phyloP scores from a whole-genome alignment of 2,797 vertebrate genomes.

The Harpagifer antarcticus region DNA sequence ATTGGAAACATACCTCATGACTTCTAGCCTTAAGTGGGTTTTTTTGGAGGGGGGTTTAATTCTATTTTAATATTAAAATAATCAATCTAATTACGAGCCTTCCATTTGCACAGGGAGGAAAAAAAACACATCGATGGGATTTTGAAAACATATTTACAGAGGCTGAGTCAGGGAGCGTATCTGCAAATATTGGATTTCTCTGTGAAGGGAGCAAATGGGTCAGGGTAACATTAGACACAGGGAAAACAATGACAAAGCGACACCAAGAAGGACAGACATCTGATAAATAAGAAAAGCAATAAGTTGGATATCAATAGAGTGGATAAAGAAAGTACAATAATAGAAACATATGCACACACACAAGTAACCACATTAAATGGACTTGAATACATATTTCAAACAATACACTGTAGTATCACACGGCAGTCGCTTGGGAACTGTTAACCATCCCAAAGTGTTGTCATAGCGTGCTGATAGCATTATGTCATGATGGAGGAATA shows the following conservation, averaged over 20 bases:
- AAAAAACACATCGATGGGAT: conserved; percentile 73
- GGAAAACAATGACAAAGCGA: conserved; percentile 69
- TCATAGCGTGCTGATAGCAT: conserved; percentile 10
- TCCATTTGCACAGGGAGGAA: conserved; percentile 65
- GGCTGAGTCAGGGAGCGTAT: conserved; percentile 73
- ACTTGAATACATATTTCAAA: conserved; percentile 29
- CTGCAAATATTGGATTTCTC: conserved; percentile 80
- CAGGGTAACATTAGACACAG: conserved; percentile 72
- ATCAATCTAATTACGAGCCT: conserved; percentile 80
- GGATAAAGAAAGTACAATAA: conserved; percentile 54
- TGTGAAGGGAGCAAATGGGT: conserved; percentile 77
- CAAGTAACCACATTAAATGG: conserved; percentile 14
- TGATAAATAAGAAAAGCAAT: conserved; percentile 70
- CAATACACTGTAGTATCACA: conserved; percentile 9
- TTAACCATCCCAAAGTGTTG: conserved; percentile 10
- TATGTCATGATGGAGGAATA: conserved; percentile 25
- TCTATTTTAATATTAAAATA: conserved; percentile 77
- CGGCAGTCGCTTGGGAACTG: conserved; percentile 8
- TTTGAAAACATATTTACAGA: conserved; percentile 80
- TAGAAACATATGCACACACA: conserved; percentile 21
- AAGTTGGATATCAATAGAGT: conserved; percentile 64
- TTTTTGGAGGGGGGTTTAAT: conserved; percentile 59
- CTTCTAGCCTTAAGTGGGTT: conserved; percentile 55
- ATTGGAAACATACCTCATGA: conserved; percentile 63
- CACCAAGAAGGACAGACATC: conserved; percentile 46